Evolutionary conservation across 2,797 vertebrate species (phyloP), one percentile per base, ranked within the genome.

Genomic region (Aythya fuligula): DNA sequence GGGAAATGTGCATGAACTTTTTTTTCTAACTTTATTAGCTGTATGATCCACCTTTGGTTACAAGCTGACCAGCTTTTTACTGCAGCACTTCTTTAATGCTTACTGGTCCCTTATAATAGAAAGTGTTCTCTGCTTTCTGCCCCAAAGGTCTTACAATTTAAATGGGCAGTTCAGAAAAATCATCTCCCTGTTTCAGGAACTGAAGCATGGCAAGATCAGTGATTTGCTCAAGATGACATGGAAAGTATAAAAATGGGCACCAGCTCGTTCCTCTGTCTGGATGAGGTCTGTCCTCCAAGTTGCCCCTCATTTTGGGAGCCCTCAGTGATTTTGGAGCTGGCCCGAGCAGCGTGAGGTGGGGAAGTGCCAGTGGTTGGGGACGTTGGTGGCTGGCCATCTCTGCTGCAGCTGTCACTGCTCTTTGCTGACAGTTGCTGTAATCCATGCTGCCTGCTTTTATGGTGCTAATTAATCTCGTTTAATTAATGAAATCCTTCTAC

Each of bases 61-160:
- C 56, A n/a, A 81, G 49, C 71, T 77, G 81, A 93, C 58, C 64
- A 65, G 27, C 57, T 87, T 74, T 86, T 91, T 70, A 57, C 71
- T 91, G 79, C 82, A 82, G 49, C 65, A 41, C 64, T 91, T 84
- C 74, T 90, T 79, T 76, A 94, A 51, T 13, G 61, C 74, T 94
- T 95, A 80, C 90, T 82, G 86, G 75, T 94, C 85, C 73, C 76
- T 79, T 93, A 86, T 87, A 91, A 74, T 90, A 91, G 84, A 70
- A 91, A 76, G 79, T 53, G 38, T 72, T 67, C 79, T 85, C 82
- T 67, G 84, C 64, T 95, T 85, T 93, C 89, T 96, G 96, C 96
- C 95, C 96, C 90, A 96, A 90, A 95, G 95, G 94, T 94, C 92
- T 94, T 95, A 91, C 92, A 93, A 94, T 95, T 95, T 89, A 93